Percentiles rank a stretch among this genome's conserved stretches.
These are phyloP conservation scores for Trachemys scripta DNA, from an alignment of 2,113 vertebrate genomes.

Conservation along the genomic window DNA sequence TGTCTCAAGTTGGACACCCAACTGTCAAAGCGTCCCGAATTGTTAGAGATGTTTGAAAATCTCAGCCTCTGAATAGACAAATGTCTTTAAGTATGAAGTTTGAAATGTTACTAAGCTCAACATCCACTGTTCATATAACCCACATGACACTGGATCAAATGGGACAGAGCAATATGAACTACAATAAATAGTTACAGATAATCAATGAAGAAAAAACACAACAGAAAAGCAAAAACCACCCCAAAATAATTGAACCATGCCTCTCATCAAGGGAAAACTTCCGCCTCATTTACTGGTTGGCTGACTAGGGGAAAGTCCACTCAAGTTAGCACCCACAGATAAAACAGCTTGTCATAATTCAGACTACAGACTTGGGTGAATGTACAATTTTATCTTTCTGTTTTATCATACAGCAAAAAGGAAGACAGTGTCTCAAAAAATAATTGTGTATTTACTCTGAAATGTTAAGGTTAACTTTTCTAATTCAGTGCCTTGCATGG, in stretches of 20 bases:
- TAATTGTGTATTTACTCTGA: background rate
- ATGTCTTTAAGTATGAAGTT: background rate
- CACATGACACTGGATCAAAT: background rate
- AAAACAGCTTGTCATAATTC: background rate
- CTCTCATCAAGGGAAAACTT: background rate
- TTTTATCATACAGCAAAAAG: background rate
- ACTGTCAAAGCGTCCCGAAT: background rate
- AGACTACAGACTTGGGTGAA: background rate
- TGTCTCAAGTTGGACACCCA: background rate
- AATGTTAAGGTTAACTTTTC: background rate
- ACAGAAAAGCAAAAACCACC: background rate
- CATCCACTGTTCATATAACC: background rate
- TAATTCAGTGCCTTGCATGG: background rate
- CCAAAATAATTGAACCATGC: background rate
- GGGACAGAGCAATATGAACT: background rate
- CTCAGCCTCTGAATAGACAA: background rate
- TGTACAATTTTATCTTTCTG: background rate
- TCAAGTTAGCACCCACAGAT: background rate
- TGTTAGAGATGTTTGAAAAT: rapidly evolving
- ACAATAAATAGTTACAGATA: background rate
- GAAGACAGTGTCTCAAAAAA: background rate
- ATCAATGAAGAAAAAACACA: background rate
- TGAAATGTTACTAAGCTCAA: background rate
- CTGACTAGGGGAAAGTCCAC: background rate
- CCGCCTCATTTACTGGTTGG: background rate